A percentile compares a stretch with the other conserved stretches of the same genome.
Conservation (phyloP, 2,113 vertebrate species). For the Irena cyanogastra region DNA sequence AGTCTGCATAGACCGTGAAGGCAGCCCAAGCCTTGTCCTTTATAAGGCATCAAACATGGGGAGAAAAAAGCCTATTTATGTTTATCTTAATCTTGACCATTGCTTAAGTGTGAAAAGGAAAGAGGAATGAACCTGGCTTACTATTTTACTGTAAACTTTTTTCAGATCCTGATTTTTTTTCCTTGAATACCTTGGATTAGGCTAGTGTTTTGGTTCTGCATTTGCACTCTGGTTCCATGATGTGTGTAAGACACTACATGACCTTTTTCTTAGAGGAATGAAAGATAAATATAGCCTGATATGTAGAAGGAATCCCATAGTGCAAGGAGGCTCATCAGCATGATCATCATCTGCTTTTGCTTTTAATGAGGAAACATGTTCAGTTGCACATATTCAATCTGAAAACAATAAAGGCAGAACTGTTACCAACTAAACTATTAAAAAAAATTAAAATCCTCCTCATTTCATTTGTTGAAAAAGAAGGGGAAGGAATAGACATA, state of each 20-base stretch:
- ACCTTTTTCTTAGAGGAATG: not conserved
- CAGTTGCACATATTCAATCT: slow-evolving; percentile 45
- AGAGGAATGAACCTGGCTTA: not conserved
- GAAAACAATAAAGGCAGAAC: slow-evolving; percentile 65
- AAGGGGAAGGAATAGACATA: slow-evolving; percentile 51
- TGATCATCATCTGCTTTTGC: slow-evolving; percentile 49
- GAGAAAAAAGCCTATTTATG: not conserved
- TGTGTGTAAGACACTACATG: not conserved
- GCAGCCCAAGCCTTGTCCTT: not conserved
- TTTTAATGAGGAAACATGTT: slow-evolving; percentile 55
- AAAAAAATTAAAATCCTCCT: slow-evolving; percentile 41
- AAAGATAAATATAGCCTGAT: slow-evolving; percentile 14
- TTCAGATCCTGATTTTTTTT: slow-evolving; percentile 1
- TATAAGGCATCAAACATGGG: not conserved
- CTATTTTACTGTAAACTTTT: not conserved
- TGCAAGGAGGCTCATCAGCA: slow-evolving; percentile 14
- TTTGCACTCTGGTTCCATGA: not conserved
- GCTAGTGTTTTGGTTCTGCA: not conserved
- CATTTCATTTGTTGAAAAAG: slow-evolving; percentile 60
- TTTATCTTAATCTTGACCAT: not conserved
- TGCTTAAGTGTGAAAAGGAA: not conserved
- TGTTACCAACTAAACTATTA: slow-evolving; percentile 16
- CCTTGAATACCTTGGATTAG: not conserved
- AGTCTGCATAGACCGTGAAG: not conserved
- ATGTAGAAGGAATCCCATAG: not conserved